Conservation (phyloP, 2,113 vertebrate genomes). For the Nesogale talazaci region DNA sequence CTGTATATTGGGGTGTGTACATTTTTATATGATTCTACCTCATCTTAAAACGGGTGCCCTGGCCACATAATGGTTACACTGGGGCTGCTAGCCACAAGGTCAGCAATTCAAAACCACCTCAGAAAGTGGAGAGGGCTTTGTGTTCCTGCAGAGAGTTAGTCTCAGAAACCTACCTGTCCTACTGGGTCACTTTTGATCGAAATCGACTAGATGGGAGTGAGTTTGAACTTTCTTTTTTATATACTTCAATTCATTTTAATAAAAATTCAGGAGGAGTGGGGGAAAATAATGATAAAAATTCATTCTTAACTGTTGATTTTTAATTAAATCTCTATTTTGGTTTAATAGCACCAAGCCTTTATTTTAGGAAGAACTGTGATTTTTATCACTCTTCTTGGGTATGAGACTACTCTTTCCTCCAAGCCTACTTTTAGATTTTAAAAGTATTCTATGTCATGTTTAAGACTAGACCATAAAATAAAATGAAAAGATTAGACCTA, state of each 20-base stretch:
- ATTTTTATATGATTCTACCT: background rate
- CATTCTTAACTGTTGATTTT: background rate
- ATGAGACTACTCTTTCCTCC: slow-evolving; percentile 19
- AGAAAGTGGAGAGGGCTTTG: too few relatives aligned
- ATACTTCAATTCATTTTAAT: background rate
- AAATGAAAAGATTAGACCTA: background rate
- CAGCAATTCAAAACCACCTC: too few relatives aligned
- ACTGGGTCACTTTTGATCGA: too few relatives aligned
- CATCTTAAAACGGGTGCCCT: too few relatives aligned
- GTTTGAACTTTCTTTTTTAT: too few relatives aligned
- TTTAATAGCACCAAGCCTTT: background rate
- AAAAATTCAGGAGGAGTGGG: background rate
- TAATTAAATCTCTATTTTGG: background rate
- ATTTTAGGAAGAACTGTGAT: background rate
- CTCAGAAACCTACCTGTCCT: too few relatives aligned
- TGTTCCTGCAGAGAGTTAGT: too few relatives aligned
- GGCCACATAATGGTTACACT: too few relatives aligned
- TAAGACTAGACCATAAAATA: slow-evolving; percentile 3
- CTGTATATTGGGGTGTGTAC: background rate
- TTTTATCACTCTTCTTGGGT: slow-evolving; percentile 9
- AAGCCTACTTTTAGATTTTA: slow-evolving; percentile 28
- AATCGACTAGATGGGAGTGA: too few relatives aligned
- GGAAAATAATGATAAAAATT: too few relatives aligned
- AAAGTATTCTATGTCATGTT: background rate
- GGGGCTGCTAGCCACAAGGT: too few relatives aligned